These are phyloP conservation scores for Ophonus ardosiacus DNA, from an alignment of 2,888 invertebrate genomes.

Conservation along the genomic window DNA sequence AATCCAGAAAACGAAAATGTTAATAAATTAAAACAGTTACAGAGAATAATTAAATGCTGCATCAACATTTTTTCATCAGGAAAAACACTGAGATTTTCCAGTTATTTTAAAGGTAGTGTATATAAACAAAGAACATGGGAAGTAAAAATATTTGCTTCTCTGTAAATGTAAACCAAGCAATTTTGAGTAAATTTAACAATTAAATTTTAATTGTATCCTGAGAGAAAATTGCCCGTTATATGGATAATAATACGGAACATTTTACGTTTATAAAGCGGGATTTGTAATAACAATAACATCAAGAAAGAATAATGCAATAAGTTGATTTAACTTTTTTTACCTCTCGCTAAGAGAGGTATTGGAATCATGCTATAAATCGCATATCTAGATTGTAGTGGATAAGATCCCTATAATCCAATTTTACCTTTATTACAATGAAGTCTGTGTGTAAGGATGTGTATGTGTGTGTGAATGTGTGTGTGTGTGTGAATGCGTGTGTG, in stretches of 20 bases:
- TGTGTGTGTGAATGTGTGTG: too few relatives aligned
- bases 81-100: conserved; percentile 2
- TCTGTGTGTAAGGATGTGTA: too few relatives aligned
- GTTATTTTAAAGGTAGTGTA: conserved; percentile 1
- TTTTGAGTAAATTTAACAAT: conserved; percentile 12
- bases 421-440: too few relatives aligned
- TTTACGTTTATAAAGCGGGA: not conserved
- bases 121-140: not conserved
- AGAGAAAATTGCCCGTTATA: not conserved
- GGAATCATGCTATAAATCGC: too few relatives aligned
- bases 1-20: conserved; percentile 11
- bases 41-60: conserved; percentile 1
- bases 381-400: too few relatives aligned
- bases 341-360: too few relatives aligned
- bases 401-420: too few relatives aligned
- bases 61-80: conserved; percentile 1
- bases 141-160: conserved; percentile 18
- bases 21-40: conserved; percentile 27
- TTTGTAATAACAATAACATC: not conserved
- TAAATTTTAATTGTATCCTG: conserved; percentile 5
- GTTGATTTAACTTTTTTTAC: too few relatives aligned
- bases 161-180: not conserved
- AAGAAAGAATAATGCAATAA: too few relatives aligned
- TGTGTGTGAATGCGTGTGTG: too few relatives aligned
- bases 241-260: not conserved